These are phyloP conservation scores for Tragulus kanchil DNA, from an alignment of 2,113 vertebrate species.

Conservation along the genomic window DNA sequence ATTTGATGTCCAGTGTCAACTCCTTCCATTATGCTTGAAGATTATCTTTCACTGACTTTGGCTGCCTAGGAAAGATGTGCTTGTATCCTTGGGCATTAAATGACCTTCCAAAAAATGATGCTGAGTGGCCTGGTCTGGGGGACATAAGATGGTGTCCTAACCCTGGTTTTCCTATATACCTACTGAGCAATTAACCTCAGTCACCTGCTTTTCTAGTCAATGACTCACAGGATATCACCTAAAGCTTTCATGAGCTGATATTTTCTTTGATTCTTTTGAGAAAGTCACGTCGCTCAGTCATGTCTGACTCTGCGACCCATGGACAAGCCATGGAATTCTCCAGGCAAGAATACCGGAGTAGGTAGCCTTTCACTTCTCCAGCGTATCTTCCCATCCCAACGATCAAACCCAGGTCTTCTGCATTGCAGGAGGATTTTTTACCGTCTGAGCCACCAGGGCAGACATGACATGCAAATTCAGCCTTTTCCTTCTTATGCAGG, in stretches of 20 bases:
- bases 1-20: neutral
- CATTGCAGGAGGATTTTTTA: no score
- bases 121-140: neutral
- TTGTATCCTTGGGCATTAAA: neutral
- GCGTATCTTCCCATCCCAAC: no score
- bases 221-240: neutral
- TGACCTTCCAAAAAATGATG: neutral
- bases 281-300: neutral
- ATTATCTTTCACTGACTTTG: neutral
- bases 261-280: conserved; percentile 24
- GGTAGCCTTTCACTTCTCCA: no score
- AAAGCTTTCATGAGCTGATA: neutral
- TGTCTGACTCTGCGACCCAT: no score
- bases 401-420: no score
- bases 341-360: no score
- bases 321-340: no score
- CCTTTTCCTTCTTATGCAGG: neutral
- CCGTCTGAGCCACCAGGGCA: no score
- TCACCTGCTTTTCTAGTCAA: neutral
- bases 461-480: no score
- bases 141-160: neutral
- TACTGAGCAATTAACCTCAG: neutral
- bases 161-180: neutral
- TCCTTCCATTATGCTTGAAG: neutral
- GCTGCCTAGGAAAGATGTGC: neutral